These are phyloP conservation scores for Fulmarus glacialis DNA, from an alignment of 2,113 vertebrate genomes.

Conservation along the genomic window DNA sequence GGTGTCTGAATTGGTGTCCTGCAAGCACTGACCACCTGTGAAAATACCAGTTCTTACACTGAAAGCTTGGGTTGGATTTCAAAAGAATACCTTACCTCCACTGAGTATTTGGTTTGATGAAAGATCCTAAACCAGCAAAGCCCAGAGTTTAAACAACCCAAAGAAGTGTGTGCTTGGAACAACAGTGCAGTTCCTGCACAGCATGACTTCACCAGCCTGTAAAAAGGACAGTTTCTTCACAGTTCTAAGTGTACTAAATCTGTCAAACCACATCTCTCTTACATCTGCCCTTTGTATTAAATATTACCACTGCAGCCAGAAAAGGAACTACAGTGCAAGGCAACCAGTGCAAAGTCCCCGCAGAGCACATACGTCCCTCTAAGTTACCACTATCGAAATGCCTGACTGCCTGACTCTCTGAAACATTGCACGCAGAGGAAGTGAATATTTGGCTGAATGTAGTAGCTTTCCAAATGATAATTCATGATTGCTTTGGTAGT, in stretches of 20 bases:
- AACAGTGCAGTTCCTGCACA: background rate
- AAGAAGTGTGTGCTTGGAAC: background rate
- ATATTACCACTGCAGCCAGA: background rate
- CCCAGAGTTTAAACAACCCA: background rate
- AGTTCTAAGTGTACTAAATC: background rate
- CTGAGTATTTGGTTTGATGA: background rate
- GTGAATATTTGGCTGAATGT: background rate
- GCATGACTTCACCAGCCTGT: fast-evolving
- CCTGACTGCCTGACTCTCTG: background rate
- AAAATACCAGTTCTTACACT: background rate
- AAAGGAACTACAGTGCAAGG: background rate
- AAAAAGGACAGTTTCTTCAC: background rate
- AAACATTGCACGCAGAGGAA: background rate
- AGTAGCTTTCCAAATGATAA: background rate
- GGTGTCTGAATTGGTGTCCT: background rate
- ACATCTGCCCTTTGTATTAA: background rate
- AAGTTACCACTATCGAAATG: background rate
- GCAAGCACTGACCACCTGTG: background rate
- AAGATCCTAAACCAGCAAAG: background rate
- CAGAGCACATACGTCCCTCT: background rate
- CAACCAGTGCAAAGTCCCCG: background rate
- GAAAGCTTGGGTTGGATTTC: background rate
- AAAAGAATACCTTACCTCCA: background rate
- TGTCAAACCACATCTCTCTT: background rate
- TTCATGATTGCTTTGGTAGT: background rate